phyloP scores from a whole-genome alignment of 2,113 vertebrate genomes.

The Neogale vison region DNA sequence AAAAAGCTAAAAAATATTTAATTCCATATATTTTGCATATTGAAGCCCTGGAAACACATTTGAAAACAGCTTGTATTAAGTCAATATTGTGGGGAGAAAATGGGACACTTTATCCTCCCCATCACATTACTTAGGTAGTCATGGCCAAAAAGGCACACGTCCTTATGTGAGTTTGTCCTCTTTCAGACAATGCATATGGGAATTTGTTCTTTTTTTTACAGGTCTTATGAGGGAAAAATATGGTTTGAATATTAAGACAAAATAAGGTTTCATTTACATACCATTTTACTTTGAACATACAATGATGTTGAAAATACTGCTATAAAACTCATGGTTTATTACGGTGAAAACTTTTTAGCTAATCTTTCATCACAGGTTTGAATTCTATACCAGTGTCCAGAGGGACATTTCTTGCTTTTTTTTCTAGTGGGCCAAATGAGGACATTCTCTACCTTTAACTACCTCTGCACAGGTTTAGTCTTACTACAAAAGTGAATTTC shows the following conservation, averaged over 20 bases:
- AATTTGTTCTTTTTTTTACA: neutral
- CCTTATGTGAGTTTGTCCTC: neutral
- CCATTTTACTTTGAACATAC: conserved; percentile 10
- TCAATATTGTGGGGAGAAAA: neutral
- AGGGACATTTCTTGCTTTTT: neutral
- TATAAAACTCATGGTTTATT: neutral
- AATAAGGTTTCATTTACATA: neutral
- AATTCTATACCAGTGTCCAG: neutral
- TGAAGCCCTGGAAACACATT: neutral
- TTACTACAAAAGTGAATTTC: neutral
- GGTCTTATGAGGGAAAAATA: neutral
- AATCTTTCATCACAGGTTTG: neutral
- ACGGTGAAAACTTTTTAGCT: neutral
- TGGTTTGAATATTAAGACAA: neutral
- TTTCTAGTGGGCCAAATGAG: neutral
- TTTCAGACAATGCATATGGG: neutral
- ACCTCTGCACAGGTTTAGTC: neutral
- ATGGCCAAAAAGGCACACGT: neutral
- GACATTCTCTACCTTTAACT: neutral
- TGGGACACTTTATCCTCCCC: neutral
- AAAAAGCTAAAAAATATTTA: neutral
- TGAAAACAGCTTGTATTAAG: neutral
- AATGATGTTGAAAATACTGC: neutral
- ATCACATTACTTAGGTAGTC: neutral
- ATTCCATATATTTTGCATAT: neutral